A percentile compares a stretch with the other conserved stretches of the same genome.
Evolutionary conservation across 1,140 invertebrate species (phyloP).

Genomic region (Drosophila sturtevanti): DNA sequence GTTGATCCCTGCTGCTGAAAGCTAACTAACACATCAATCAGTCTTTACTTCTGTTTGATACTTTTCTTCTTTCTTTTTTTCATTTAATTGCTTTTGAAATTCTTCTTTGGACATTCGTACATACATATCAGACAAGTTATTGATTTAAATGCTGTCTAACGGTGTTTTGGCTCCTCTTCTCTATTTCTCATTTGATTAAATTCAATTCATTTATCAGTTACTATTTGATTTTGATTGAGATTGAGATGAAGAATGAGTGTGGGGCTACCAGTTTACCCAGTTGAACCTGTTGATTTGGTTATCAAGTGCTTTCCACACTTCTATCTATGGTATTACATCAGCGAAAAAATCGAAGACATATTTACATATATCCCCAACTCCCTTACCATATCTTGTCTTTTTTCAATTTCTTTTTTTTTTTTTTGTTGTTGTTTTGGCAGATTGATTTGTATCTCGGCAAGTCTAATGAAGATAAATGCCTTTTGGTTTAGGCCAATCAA

Average conservation of each 20-base stretch:
- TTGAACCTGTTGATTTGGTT: slow-evolving; percentile 18
- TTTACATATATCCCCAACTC: background rate
- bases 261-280: slow-evolving; percentile 16
- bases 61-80: background rate
- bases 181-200: slow-evolving; percentile 32
- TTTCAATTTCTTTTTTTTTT: background rate
- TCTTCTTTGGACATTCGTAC: slow-evolving; percentile 2
- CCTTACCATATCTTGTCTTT: background rate
- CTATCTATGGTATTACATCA: slow-evolving; percentile 10
- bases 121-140: background rate
- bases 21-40: slow-evolving; percentile 13
- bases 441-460: slow-evolving; percentile 12
- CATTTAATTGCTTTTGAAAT: slow-evolving; percentile 16
- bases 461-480: slow-evolving; percentile 21
- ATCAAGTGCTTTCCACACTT: slow-evolving; percentile 16
- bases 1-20: slow-evolving; percentile 15
- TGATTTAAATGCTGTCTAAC: slow-evolving; percentile 17
- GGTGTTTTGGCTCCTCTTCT: slow-evolving; percentile 8
- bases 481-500: slow-evolving; percentile 11
- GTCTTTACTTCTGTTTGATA: background rate
- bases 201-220: slow-evolving; percentile 35
- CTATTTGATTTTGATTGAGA: slow-evolving; percentile 16
- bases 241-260: background rate
- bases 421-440: background rate
- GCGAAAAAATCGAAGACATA: slow-evolving; percentile 2